Conservation (phyloP, 2,113 vertebrate genomes). For the Percina caprodes region DNA sequence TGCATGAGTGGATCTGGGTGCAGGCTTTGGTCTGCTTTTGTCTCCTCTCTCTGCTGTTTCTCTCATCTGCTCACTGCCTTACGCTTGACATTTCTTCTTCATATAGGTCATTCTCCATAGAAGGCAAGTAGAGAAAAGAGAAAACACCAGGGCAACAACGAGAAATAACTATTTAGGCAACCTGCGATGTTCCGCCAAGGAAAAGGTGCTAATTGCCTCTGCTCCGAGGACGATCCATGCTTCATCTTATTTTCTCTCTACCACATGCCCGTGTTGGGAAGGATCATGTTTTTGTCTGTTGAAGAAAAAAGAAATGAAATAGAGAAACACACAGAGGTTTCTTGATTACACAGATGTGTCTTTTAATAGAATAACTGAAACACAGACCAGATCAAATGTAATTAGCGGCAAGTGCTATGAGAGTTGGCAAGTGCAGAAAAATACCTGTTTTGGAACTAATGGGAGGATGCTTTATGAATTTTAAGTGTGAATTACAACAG, state of each 20-base stretch:
- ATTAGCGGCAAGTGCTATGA: constrained; percentile 54
- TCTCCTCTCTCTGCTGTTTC: constrained; percentile 63
- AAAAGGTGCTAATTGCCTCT: constrained; percentile 73
- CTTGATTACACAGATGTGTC: constrained; percentile 62
- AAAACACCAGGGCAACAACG: constrained; percentile 27
- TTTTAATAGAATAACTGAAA: constrained; percentile 67
- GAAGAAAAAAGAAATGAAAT: constrained; percentile 39
- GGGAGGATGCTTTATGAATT: constrained; percentile 60
- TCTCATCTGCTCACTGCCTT: constrained; percentile 67
- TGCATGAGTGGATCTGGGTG: constrained; percentile 79
- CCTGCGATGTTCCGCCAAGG: constrained; percentile 48
- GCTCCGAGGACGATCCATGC: constrained; percentile 46
- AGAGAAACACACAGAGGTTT: constrained; percentile 34
- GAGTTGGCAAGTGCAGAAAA: constrained; percentile 54
- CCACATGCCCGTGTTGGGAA: constrained; percentile 41
- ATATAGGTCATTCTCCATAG: constrained; percentile 78
- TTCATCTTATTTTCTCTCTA: constrained; percentile 42
- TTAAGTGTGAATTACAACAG: constrained; percentile 41
- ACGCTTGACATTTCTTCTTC: constrained; percentile 77
- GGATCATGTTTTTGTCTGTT: constrained; percentile 65
- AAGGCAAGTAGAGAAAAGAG: constrained; percentile 23
- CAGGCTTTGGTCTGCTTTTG: constrained; percentile 77
- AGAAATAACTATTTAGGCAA: constrained; percentile 68
- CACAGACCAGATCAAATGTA: constrained; percentile 62
- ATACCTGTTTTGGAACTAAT: constrained; percentile 66